A percentile compares a stretch with the other conserved stretches of the same genome.
phyloP scores from a whole-genome alignment of 2,888 invertebrate species.

The Teleiodes luculella region DNA sequence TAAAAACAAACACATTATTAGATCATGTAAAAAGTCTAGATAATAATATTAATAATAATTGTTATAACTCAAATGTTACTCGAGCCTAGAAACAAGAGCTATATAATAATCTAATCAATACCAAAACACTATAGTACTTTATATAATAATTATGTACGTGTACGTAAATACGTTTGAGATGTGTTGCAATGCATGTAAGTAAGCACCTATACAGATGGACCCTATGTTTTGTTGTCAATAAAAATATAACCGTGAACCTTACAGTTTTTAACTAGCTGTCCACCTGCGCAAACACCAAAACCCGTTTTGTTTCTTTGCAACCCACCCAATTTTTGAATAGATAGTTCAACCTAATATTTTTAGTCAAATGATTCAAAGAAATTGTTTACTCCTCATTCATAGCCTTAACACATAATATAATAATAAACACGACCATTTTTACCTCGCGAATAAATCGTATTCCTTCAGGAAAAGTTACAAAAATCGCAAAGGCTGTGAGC shows the following conservation, averaged over 20 bases:
- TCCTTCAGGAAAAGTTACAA: no score
- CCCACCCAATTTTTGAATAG: no score
- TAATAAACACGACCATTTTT: no score
- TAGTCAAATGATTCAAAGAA: no score
- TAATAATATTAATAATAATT: background rate
- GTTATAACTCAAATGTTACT: background rate
- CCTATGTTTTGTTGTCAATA: conserved; percentile 67
- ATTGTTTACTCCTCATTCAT: no score
- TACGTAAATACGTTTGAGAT: conserved; percentile 8
- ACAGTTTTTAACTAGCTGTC: background rate
- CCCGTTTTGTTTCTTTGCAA: background rate
- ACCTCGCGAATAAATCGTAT: no score
- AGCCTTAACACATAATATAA: no score
- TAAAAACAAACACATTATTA: background rate
- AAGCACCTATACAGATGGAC: conserved; percentile 34
- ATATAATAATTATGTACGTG: no score
- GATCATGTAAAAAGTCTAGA: conserved; percentile 9
- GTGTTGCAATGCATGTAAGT: conserved; percentile 32
- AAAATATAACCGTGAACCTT: conserved; percentile 46
- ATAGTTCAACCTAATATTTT: no score
- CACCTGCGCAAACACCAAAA: background rate
- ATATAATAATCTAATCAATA: conserved; percentile 8
- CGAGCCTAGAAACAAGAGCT: conserved; percentile 1
- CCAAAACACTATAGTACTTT: background rate
- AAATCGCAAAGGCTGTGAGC: no score